Conservation (phyloP, 2,888 invertebrate species). For the Acleris cristana region DNA sequence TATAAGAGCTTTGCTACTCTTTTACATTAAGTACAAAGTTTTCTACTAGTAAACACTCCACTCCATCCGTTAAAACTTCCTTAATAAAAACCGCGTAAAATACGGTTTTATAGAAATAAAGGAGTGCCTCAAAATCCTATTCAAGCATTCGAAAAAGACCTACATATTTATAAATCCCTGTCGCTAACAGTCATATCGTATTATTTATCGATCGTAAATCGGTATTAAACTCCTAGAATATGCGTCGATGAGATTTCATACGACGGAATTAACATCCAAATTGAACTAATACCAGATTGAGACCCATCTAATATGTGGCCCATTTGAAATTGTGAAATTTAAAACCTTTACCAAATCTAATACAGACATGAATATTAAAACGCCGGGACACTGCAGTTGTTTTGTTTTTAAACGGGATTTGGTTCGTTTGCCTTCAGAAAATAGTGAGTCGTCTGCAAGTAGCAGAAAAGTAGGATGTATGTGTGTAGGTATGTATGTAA, state of each 20-base stretch:
- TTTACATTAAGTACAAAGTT: not conserved
- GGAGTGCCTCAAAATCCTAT: not conserved
- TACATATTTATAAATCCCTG: conserved; percentile 47
- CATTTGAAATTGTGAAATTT: conserved; percentile 43
- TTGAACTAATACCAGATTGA: conserved; percentile 57
- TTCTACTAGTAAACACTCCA: not conserved
- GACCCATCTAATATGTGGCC: conserved; percentile 49
- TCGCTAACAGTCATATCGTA: conserved; percentile 55
- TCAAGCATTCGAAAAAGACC: conserved; percentile 20
- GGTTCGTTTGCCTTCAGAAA: no score
- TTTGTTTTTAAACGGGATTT: conserved; percentile 23
- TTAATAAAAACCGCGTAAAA: not conserved
- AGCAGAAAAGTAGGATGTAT: no score
- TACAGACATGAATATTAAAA: conserved; percentile 15
- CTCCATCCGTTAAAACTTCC: not conserved
- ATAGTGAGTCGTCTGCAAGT: no score
- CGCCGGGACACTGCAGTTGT: not conserved
- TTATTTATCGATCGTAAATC: conserved; percentile 66
- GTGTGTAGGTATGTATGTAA: no score
- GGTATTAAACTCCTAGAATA: conserved; percentile 64
- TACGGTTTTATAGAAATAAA: not conserved
- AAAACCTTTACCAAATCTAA: conserved; percentile 1
- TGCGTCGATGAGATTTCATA: conserved; percentile 64
- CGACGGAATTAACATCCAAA: conserved; percentile 68
- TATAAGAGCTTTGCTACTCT: no score